Base-by-base conservation (phyloP, 2,888 invertebrate species). In the Macropis europaea region DNA sequence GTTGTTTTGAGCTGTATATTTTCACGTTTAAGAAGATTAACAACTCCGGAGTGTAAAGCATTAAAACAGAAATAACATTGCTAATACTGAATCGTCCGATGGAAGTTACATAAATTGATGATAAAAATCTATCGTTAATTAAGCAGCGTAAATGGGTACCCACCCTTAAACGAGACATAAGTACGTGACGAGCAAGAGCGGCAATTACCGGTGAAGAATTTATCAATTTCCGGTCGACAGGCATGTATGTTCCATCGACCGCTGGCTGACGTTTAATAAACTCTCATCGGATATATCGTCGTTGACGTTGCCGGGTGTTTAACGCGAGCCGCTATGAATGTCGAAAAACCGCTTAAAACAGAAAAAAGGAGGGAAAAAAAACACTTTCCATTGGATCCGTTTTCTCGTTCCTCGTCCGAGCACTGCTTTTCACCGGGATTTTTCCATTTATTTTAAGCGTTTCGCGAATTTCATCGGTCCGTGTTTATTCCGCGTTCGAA, bases 131-230 rank as follows among this genome's bases (percentile, higher is more conserved):
- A 48, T 30, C 11, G 24, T 19, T 38, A 38, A 66, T 66, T 45
- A 52, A 63, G 26, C 30, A 43, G 15, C 30, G n/a, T 9, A 3
- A 2, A 13, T 19, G 6, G 34, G 24, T 43, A 36, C 50, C 43
- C 17, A 63, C 17, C n/a, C 19, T 30, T 4, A 13, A 26, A 11
- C 2, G 2, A 11, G 13, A n/a, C n/a, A n/a, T 24, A 52, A 60
- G 52, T 17, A 34, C 7, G 28, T 15, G 36, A 32, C 24, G 66
- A 62, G 62, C 63, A 52, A 67, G 52, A 30, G 17, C 17, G 1
- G 24, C 22, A 67, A 67, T 67, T 47, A 64, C 30, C 11, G 15
- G 38, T 24, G n/a, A 47, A 66, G 50, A 45, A 63, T 63, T 52
- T 52, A 63, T 63, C 28, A 52, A 63, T 67, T 64, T 40, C 53